Conservation (phyloP, 2,113 vertebrate species). For the Sardina pilchardus region DNA sequence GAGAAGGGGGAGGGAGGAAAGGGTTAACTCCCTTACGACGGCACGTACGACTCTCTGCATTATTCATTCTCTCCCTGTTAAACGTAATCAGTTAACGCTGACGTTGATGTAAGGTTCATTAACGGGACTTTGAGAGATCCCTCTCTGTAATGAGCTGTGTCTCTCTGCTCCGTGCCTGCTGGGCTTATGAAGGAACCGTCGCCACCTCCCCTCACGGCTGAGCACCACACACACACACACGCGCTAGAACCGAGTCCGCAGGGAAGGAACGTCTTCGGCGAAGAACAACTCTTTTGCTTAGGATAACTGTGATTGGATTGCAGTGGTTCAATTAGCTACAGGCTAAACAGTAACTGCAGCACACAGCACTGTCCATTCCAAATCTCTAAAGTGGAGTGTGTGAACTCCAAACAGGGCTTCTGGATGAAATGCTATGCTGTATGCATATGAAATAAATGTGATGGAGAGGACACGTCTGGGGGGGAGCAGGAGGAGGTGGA, state of each 20-base stretch:
- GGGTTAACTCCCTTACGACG: slow-evolving; percentile 6
- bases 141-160: slow-evolving; percentile 68
- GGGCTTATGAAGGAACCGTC: slow-evolving; percentile 46
- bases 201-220: neutral
- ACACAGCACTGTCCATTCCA: neutral
- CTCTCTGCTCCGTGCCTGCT: slow-evolving; percentile 50
- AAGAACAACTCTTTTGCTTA: neutral
- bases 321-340: neutral
- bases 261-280: neutral
- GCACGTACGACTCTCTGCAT: slow-evolving; percentile 55
- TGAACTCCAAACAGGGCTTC: too few species aligned
- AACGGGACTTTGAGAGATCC: slow-evolving; percentile 66
- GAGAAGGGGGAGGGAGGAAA: neutral
- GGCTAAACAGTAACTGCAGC: neutral
- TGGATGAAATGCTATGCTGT: too few species aligned
- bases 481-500: too few species aligned
- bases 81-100: slow-evolving; percentile 71
- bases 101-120: slow-evolving; percentile 68
- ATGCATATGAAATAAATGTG: too few species aligned
- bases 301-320: neutral
- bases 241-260: neutral
- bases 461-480: neutral
- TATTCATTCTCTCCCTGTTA: slow-evolving; percentile 73
- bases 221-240: neutral
- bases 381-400: neutral